These are phyloP conservation scores for Catamblyrhynchus diadema DNA, from an alignment of 2,797 vertebrate species.

Conservation along the genomic window DNA sequence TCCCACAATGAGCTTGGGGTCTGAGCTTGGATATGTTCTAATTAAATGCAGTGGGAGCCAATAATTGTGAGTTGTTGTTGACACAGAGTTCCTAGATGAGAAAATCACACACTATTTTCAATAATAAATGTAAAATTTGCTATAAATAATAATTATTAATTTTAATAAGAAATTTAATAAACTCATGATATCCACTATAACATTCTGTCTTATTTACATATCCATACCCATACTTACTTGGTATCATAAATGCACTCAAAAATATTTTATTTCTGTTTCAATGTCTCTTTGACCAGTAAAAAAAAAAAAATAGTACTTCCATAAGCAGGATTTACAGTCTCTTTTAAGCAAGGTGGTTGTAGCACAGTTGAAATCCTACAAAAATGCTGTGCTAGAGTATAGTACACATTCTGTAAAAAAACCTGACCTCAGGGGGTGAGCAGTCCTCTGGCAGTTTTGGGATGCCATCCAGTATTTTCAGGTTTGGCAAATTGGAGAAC, in stretches of 20 bases:
- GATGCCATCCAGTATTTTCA: conserved; percentile 90
- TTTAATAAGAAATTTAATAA: not conserved
- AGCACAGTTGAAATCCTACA: not conserved
- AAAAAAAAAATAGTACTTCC: not conserved
- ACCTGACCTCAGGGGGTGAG: conserved; percentile 63
- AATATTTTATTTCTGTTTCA: not conserved
- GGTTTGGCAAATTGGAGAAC: conserved; percentile 93
- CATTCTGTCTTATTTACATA: not conserved
- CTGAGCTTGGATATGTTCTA: not conserved
- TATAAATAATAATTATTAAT: not conserved
- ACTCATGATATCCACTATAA: not conserved
- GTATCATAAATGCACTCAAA: not conserved
- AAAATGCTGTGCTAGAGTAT: conserved; percentile 77
- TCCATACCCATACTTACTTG: not conserved
- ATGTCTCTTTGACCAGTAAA: not conserved
- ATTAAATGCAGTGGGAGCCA: not conserved
- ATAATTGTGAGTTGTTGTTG: not conserved
- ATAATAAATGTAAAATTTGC: not conserved
- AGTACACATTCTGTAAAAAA: conserved; percentile 81
- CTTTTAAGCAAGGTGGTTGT: not conserved
- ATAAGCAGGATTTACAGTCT: not conserved
- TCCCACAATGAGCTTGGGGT: not conserved
- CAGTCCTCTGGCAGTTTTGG: conserved; percentile 89
- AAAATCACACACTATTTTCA: not conserved
- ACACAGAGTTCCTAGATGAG: not conserved